A percentile compares a stretch with the other conserved stretches of the same genome.
These are phyloP conservation scores for Tupiocoris notatus DNA, from an alignment of 2,888 invertebrate genomes.

Conservation along the genomic window DNA sequence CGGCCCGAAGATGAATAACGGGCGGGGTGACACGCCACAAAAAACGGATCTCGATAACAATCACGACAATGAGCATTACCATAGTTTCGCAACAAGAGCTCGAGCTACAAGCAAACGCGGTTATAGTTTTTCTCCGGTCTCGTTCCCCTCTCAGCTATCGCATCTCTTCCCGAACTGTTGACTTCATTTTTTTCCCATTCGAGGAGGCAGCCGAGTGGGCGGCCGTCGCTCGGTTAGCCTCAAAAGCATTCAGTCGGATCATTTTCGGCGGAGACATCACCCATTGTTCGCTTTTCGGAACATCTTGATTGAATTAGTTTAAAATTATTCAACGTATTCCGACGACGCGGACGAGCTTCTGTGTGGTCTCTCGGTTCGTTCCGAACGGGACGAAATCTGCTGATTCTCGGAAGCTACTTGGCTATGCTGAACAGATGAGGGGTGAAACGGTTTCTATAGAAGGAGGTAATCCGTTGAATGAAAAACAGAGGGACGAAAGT, in stretches of 20 bases:
- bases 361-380: constrained; percentile 35
- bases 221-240: neutral
- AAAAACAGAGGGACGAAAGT: no score
- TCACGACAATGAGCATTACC: constrained; percentile 36
- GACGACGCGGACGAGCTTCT: constrained; percentile 24
- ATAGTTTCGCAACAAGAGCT: constrained; percentile 37
- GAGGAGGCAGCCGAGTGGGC: constrained; percentile 6
- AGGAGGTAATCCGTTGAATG: no score
- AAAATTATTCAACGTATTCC: constrained; percentile 42
- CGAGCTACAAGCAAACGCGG: neutral
- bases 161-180: neutral
- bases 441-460: constrained; percentile 1
- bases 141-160: neutral
- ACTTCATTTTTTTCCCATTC: neutral
- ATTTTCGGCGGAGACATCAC: constrained; percentile 22
- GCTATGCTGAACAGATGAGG: no score
- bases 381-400: neutral
- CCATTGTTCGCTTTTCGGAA: constrained; percentile 33
- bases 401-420: neutral
- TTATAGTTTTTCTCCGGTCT: neutral
- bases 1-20: constrained; percentile 33
- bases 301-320: constrained; percentile 43
- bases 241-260: neutral
- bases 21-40: constrained; percentile 33
- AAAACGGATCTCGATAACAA: constrained; percentile 30